Percentiles rank a stretch among this genome's conserved stretches.
phyloP scores from a whole-genome alignment of 2,113 vertebrate species.

The Chaetura pelagica region DNA sequence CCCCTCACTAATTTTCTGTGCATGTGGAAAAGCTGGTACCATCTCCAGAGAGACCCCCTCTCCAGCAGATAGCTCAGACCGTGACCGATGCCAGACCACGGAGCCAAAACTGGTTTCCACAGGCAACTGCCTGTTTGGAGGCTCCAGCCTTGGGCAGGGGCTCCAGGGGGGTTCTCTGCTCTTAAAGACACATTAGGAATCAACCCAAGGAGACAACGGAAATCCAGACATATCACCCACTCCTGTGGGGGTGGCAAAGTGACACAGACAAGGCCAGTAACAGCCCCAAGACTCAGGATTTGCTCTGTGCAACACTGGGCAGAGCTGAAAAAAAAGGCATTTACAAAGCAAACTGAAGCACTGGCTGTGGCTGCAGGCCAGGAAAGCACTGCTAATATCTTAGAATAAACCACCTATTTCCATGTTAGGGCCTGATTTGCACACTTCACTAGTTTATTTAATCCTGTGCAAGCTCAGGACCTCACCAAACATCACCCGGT shows the following conservation, averaged over 20 bases:
- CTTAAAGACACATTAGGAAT: not conserved
- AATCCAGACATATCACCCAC: fast-evolving
- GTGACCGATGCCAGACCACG: not conserved
- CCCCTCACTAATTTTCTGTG: not conserved
- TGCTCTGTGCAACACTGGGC: not conserved
- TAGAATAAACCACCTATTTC: not conserved
- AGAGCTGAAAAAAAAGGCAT: fast-evolving
- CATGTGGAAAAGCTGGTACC: not conserved
- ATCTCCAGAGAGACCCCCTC: not conserved
- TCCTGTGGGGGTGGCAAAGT: fast-evolving
- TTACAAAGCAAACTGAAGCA: not conserved
- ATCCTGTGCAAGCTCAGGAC: not conserved
- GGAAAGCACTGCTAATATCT: not conserved
- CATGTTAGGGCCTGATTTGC: not conserved
- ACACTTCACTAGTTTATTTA: not conserved
- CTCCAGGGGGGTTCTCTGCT: not conserved
- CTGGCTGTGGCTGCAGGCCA: not conserved
- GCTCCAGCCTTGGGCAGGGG: not conserved
- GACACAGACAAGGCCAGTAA: fast-evolving
- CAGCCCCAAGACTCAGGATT: not conserved
- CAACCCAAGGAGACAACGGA: fast-evolving
- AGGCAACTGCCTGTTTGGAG: constrained; percentile 13
- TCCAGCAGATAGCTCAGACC: constrained; percentile 45
- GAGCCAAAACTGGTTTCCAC: constrained; percentile 23
- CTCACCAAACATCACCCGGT: fast-evolving